These are phyloP conservation scores for Meghimatium bilineatum DNA, from an alignment of 2,888 invertebrate species.

Conservation along the genomic window DNA sequence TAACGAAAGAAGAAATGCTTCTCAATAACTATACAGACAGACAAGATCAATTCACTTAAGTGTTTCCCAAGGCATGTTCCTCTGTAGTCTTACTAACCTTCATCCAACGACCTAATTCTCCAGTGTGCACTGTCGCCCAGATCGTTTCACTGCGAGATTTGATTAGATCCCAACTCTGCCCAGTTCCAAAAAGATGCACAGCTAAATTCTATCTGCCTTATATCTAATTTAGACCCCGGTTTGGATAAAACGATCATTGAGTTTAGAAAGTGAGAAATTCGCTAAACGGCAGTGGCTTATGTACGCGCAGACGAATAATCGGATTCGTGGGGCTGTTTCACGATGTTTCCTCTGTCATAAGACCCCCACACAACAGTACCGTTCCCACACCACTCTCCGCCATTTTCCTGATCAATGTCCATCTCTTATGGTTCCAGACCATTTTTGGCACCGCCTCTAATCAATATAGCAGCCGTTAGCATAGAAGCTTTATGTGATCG, in stretches of 20 bases:
- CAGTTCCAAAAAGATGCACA: slow-evolving; percentile 55
- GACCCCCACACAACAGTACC: slow-evolving; percentile 1
- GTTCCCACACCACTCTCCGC: background rate
- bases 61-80: slow-evolving; percentile 45
- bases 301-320: slow-evolving; percentile 66
- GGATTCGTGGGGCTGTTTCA: slow-evolving; percentile 66
- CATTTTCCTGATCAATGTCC: slow-evolving; percentile 5
- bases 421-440: background rate
- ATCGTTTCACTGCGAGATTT: slow-evolving; percentile 56
- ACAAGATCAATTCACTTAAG: slow-evolving; percentile 49
- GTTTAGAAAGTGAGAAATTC: slow-evolving; percentile 72
- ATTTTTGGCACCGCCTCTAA: slow-evolving; percentile 40
- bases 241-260: slow-evolving; percentile 69
- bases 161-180: slow-evolving; percentile 58
- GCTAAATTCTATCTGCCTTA: slow-evolving; percentile 58
- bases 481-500: background rate
- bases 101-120: slow-evolving; percentile 50
- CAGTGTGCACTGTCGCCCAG: slow-evolving; percentile 46
- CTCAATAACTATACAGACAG: slow-evolving; percentile 40
- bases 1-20: slow-evolving; percentile 38
- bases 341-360: slow-evolving; percentile 42
- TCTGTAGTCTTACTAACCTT: slow-evolving; percentile 47
- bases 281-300: slow-evolving; percentile 69
- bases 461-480: background rate
- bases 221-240: slow-evolving; percentile 60